Evolutionary conservation across 2,797 vertebrate species (phyloP), one percentile per base, ranked within the genome.

Genomic region (Euthynnus affinis): DNA sequence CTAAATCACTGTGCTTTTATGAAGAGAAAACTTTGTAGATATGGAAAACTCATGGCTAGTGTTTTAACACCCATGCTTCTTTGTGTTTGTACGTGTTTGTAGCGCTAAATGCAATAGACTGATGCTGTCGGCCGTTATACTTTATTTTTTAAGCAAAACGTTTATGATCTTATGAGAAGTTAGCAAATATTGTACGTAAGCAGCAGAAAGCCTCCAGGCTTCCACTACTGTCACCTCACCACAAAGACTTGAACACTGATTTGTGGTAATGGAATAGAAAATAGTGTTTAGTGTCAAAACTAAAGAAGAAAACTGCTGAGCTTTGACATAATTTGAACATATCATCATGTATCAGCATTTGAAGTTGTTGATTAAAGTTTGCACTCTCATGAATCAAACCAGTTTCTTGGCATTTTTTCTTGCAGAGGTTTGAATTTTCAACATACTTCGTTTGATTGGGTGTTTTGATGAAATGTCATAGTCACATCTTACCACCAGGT

Each of bases 1-100:
- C 89, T 91, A 59, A 84, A 93, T 94, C 94, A 95, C 94, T 95
- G 94, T 95, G 95, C 90, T 92, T 94, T 94, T 90, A 90, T 88
- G 83, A 88, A 85, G 87, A 93, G 61, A 85, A 66, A 76, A 76
- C 77, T 81, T 82, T 85, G 74, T 88, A 81, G 37, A 85, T 81
- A 77, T 52, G 78, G 59, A 84, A 83, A 82, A 88, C 60, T 74
- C 65, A 81, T 84, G 1, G 69, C 79, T 76, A 71, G 51, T 78
- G 74, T 83, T 76, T 32, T 57, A 32, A 55, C 70, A 60, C 63
- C 46, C 69, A 80, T 49, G 87, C 87, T 85, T 87, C 58, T 76
- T 69, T 88, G 89, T 92, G 84, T 89, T 85, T 81, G 58, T 76
- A 78, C 23, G 62, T 88, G 78, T 78, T 84, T 46, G 80, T 87